Evolutionary conservation across 2,113 vertebrate species (phyloP).

Genomic region (Siphamia tubifer): DNA sequence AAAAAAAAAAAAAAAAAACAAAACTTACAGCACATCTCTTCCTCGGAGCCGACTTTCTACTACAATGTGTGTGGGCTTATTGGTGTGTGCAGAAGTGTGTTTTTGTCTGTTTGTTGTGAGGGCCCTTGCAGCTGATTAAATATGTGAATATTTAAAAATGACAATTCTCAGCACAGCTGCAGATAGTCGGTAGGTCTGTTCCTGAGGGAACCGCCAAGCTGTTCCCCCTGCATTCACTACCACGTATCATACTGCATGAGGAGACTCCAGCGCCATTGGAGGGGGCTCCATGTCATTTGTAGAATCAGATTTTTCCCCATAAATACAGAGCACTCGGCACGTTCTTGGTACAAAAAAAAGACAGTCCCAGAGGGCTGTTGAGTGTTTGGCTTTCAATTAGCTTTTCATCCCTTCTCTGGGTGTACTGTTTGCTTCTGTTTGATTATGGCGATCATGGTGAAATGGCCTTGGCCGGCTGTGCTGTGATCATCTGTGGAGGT

Average conservation of each 20-base stretch:
- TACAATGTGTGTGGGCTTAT: background rate
- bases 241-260: slow-evolving; percentile 65
- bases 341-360: slow-evolving; percentile 51
- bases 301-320: slow-evolving; percentile 58
- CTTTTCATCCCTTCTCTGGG: slow-evolving; percentile 23
- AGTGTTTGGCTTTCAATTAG: slow-evolving; percentile 77
- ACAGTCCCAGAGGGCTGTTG: slow-evolving; percentile 44
- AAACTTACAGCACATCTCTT: slow-evolving; percentile 10
- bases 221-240: slow-evolving; percentile 71
- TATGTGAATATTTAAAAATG: slow-evolving; percentile 84
- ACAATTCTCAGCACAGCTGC: slow-evolving; percentile 81
- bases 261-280: slow-evolving; percentile 66
- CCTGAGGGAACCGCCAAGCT: slow-evolving; percentile 78
- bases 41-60: background rate
- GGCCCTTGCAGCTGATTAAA: slow-evolving; percentile 78
- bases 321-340: slow-evolving; percentile 68
- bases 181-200: slow-evolving; percentile 70
- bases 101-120: slow-evolving; percentile 44
- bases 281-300: slow-evolving; percentile 67
- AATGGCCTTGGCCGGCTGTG: slow-evolving; percentile 5
- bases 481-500: slow-evolving; percentile 21
- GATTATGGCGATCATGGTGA: slow-evolving; percentile 30
- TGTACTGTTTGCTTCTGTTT: slow-evolving; percentile 44
- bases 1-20: too few species aligned
- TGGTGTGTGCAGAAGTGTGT: background rate